Percentiles rank a stretch among this genome's conserved stretches.
Conservation (phyloP, 2,888 invertebrate genomes). For the Phragmatobia fuliginosa region DNA sequence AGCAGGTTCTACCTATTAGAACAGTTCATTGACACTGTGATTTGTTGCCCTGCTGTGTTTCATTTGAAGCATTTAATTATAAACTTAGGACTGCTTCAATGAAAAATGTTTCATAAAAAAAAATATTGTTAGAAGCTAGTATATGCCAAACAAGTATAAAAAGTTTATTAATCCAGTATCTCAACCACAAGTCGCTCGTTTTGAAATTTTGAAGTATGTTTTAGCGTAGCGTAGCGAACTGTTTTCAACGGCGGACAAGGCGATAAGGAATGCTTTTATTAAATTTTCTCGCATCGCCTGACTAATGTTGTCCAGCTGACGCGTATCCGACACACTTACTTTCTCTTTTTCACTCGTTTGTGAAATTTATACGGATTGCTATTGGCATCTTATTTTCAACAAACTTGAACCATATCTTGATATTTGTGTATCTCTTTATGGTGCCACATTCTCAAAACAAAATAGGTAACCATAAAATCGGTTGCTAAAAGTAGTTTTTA, state of each 20-base stretch:
- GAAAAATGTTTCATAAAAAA: not conserved
- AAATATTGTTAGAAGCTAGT: not conserved
- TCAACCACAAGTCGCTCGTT: constrained; percentile 43
- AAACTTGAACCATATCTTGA: constrained; percentile 33
- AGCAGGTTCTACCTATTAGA: not conserved
- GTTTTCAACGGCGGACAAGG: constrained; percentile 54
- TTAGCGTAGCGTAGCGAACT: constrained; percentile 47
- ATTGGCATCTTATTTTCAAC: constrained; percentile 49
- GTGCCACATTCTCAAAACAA: constrained; percentile 22
- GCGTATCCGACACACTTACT: constrained; percentile 73
- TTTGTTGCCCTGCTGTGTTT: not conserved
- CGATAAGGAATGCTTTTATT: constrained; percentile 81
- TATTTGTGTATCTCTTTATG: constrained; percentile 21
- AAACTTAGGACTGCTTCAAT: not conserved
- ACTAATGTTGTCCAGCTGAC: constrained; percentile 84
- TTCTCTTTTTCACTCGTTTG: constrained; percentile 70
- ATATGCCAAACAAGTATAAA: constrained; percentile 40
- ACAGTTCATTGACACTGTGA: not conserved
- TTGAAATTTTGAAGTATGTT: constrained; percentile 46
- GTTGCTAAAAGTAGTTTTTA: not conserved
- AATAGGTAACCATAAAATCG: not conserved
- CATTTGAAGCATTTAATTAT: not conserved
- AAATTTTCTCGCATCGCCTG: constrained; percentile 83
- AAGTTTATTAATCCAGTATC: constrained; percentile 38
- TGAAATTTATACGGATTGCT: constrained; percentile 64